These are phyloP conservation scores for Halcyon senegalensis DNA, from an alignment of 2,113 vertebrate species.

Conservation along the genomic window DNA sequence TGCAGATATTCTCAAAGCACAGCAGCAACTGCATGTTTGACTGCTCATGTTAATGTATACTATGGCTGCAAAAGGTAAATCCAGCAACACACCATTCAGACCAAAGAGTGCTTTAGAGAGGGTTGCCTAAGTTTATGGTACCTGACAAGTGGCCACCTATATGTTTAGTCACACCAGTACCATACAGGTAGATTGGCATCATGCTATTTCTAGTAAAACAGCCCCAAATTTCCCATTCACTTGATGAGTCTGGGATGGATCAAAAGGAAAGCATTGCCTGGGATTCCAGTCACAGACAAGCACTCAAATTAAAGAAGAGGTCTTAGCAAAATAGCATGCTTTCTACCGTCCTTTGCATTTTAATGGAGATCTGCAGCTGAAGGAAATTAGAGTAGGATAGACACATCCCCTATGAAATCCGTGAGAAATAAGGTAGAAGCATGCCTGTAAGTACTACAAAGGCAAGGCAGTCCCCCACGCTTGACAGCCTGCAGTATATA, in stretches of 20 bases:
- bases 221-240: neutral
- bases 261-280: neutral
- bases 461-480: neutral
- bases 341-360: neutral
- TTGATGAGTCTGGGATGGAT: neutral
- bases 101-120: neutral
- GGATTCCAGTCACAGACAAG: neutral
- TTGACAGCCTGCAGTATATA: neutral
- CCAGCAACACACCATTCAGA: neutral
- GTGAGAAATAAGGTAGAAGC: neutral
- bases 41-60: neutral
- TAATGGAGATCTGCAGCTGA: neutral
- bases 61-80: neutral
- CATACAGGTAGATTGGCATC: neutral
- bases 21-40: neutral
- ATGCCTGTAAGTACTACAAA: neutral
- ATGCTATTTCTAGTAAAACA: neutral
- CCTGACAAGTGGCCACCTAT: neutral
- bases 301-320: neutral
- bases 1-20: neutral
- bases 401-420: fast-evolving
- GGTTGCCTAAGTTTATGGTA: neutral
- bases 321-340: neutral
- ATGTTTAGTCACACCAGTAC: neutral
- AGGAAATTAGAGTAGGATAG: neutral